Base-by-base conservation (phyloP, 2,888 invertebrate genomes). In the Alloscopus bannaensis region DNA sequence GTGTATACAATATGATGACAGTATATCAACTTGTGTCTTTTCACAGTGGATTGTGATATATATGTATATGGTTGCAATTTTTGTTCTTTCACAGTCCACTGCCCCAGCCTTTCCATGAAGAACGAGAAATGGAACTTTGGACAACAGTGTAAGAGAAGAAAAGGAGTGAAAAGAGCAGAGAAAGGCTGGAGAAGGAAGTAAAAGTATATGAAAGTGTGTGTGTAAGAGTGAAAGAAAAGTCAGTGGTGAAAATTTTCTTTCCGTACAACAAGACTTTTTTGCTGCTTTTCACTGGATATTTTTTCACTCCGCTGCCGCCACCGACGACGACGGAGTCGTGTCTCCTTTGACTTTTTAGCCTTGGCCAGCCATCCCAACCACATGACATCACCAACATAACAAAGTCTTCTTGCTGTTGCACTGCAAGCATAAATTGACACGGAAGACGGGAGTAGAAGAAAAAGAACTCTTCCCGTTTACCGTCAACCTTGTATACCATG, bases 51-150 rank as follows among this genome's bases (percentile, higher is more conserved):
- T n/a, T n/a, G n/a, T n/a, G n/a, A n/a, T n/a, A n/a, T n/a, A n/a
- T n/a, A n/a, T n/a, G n/a, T 22, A 52, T 57, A 31, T 26, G 31
- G 57, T 57, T 57, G 57, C 57, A 57, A 57, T 68, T 68, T 68
- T 68, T 68, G 52, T 75, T 45, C 42, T 68, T 75, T 75, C 42
- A 68, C 75, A 75, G 75, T 50, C 50, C 59, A 75, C 75, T 75
- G 75, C n/a, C 20, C 47, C 59, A 36, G 24, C 29, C 26, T 62
- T 62, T 62, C n/a, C 20, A 45, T 22, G 20, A 64, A 55, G 57
- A 22, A n/a, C 16, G 28, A 28, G 13, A 55, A 6, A 55, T 11
- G 8, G 55, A 26, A 11, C n/a, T n/a, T n/a, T n/a, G n/a, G n/a
- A n/a, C n/a, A n/a, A n/a, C n/a, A 20, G 28, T 20, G 28, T 24